Conservation (phyloP, 2,888 invertebrate species). For the Dicyrtoma fusca region DNA sequence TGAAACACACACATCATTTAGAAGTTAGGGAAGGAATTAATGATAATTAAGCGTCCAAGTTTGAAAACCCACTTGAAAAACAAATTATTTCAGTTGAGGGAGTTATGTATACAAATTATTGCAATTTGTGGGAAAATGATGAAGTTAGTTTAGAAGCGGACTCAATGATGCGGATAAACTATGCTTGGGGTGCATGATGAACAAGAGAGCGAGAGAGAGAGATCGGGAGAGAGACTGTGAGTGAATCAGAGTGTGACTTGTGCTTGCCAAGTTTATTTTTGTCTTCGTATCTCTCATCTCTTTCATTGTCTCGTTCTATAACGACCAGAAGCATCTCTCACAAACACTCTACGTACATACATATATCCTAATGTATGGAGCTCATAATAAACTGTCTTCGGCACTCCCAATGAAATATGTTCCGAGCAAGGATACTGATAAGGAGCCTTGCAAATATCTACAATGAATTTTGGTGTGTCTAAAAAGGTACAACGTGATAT, state of each 20-base stretch:
- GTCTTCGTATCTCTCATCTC: neutral
- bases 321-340: too few relatives aligned
- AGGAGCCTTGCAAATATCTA: too few relatives aligned
- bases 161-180: slow-evolving; percentile 31
- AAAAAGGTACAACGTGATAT: too few relatives aligned
- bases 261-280: slow-evolving; percentile 6
- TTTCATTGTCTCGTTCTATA: neutral
- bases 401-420: too few relatives aligned
- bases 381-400: too few relatives aligned
- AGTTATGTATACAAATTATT: slow-evolving; percentile 38
- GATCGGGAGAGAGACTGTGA: neutral
- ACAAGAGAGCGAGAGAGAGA: neutral
- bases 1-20: too few relatives aligned
- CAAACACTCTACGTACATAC: too few relatives aligned
- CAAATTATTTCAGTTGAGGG: slow-evolving; percentile 36
- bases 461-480: too few relatives aligned
- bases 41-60: slow-evolving; percentile 15
- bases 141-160: slow-evolving; percentile 20
- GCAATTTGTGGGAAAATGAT: slow-evolving; percentile 35
- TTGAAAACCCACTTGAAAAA: slow-evolving; percentile 24
- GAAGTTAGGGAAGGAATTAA: neutral
- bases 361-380: too few relatives aligned
- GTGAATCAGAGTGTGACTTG: neutral
- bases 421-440: too few relatives aligned
- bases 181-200: slow-evolving; percentile 4